Base-by-base conservation (phyloP, 1,140 invertebrate species). In the Drosophila asahinai region DNA sequence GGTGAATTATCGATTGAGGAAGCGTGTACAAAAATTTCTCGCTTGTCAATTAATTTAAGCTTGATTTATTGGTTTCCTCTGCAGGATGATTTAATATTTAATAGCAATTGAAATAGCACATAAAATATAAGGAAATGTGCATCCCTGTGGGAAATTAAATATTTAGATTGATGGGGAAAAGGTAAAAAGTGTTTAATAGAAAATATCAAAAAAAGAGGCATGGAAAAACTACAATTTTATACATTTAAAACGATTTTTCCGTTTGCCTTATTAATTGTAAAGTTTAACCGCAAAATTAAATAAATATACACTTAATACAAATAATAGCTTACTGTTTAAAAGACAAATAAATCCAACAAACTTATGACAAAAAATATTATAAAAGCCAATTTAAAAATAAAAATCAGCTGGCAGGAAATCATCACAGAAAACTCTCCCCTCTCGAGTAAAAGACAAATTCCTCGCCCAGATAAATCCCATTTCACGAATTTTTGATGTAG, bases 401-500 rank as follows among this genome's bases (percentile, higher is more conserved):
- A 22, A 54, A 22, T 14, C 33, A 38, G 54, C 17, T 54, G 60
- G 3, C 27, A 52, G 30, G 19, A 61, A 52, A 33, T 33, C 45
- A 36, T 52, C 19, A n/a, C 22, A 22, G 19, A 38, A 49, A 62
- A 38, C n/a, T 22, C 43, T 9, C 62, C 59, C 25, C 30, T 49
- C 27, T 9, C 5, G 19, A 6, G 27, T 40, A 17, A 52, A 30
- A n/a, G 36, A 25, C 36, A 6, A 22, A 43, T 58, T 43, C 55
- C 22, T 43, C 12, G 14, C 49, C 15, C 22, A 71, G 25, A 70
- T 70, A 49, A 72, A 72, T 73, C 54, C 49, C 38, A 60, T 60
- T 60, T 73, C n/a, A 15, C 63, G 9, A 47, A 59, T 71, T 71
- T 72, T 73, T n/a, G 45, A 74, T 74, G 68, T 55, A 25, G 67